These are phyloP conservation scores for Leucoraja ocellata DNA, from an alignment of 2,797 vertebrate species.

Conservation along the genomic window DNA sequence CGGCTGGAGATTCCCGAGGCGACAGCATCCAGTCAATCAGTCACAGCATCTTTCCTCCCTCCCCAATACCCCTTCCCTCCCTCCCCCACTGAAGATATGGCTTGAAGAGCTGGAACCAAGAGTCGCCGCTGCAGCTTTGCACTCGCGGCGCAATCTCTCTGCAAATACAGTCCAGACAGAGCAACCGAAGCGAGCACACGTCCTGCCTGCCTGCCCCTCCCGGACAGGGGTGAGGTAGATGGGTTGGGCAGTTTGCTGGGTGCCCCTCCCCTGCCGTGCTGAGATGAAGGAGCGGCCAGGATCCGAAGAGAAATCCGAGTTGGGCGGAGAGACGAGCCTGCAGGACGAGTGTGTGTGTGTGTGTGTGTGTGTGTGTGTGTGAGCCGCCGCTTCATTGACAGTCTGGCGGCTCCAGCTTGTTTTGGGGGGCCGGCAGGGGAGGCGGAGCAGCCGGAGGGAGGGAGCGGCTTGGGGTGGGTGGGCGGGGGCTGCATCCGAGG, in stretches of 20 bases:
- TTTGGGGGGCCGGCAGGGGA: background rate
- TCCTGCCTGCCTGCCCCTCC: background rate
- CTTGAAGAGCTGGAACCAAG: background rate
- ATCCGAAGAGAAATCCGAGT: background rate
- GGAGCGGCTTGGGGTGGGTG: background rate
- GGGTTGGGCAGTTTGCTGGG: background rate
- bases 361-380: no score
- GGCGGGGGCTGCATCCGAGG: background rate
- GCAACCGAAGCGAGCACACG: background rate
- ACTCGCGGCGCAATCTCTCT: background rate
- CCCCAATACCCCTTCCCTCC: background rate
- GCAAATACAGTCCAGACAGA: background rate
- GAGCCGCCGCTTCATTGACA: constrained; percentile 18
- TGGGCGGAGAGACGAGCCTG: background rate
- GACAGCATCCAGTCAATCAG: background rate
- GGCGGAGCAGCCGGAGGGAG: background rate
- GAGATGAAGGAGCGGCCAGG: background rate
- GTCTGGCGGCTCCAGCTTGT: background rate
- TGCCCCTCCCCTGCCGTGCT: background rate
- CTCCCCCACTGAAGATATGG: background rate
- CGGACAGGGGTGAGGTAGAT: background rate
- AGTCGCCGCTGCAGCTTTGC: background rate
- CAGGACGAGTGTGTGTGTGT: background rate
- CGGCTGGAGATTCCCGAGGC: constrained; percentile 32
- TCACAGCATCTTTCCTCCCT: constrained; percentile 4